Percentiles rank a stretch among this genome's conserved stretches.
Evolutionary conservation across 2,888 invertebrate genomes (phyloP).

Genomic region (Oscheius sp.): DNA sequence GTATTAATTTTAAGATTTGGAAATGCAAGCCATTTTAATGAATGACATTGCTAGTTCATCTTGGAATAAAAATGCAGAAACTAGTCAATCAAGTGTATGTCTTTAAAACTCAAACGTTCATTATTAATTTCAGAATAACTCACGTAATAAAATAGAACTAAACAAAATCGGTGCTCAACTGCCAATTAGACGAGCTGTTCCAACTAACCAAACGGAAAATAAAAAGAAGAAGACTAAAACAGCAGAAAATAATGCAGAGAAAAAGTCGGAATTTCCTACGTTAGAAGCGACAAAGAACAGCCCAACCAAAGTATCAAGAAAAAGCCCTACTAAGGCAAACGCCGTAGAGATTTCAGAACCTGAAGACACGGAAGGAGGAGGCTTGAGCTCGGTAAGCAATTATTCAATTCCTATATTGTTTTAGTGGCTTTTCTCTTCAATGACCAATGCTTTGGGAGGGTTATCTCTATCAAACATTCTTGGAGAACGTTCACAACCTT

Average conservation of each 20-base stretch:
- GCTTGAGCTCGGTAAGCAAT: not conserved
- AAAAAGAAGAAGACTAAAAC: conserved; percentile 13
- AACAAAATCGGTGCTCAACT: too few species aligned
- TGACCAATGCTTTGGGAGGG: not conserved
- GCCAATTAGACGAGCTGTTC: too few species aligned
- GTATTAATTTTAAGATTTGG: not conserved
- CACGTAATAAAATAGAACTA: too few species aligned
- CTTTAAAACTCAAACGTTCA: too few species aligned
- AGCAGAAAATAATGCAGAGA: not conserved
- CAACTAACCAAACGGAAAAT: not conserved
- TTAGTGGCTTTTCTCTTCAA: conserved; percentile 22
- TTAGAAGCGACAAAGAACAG: not conserved
- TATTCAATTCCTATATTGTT: too few species aligned
- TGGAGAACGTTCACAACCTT: conserved; percentile 21
- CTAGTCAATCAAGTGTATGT: not conserved
- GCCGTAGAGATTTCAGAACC: too few species aligned
- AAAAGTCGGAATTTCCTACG: not conserved
- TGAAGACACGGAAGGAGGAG: not conserved
- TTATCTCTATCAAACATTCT: conserved; percentile 22
- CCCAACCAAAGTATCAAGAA: too few species aligned
- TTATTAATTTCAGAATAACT: too few species aligned
- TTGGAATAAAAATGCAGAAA: not conserved
- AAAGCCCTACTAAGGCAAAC: too few species aligned
- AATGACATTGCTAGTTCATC: conserved; percentile 9
- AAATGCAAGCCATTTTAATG: conserved; percentile 26